Percentiles rank a stretch among this genome's conserved stretches.
Conservation (phyloP, 2,888 invertebrate species). For the Helicoverpa assulta region DNA sequence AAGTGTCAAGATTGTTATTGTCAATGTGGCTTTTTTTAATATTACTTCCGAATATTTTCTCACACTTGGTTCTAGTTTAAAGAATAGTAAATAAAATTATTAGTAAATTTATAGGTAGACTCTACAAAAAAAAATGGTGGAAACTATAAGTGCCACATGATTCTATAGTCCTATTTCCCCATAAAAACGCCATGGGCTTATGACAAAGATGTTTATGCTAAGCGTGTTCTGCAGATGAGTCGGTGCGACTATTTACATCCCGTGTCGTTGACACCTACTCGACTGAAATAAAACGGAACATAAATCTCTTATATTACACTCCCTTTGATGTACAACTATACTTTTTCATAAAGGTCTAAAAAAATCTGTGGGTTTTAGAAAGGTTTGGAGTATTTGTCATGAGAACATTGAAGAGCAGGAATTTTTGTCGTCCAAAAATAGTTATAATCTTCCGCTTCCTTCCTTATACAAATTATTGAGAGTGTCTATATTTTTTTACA, state of each 20-base stretch:
- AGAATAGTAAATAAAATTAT: too few species aligned
- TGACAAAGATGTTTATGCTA: slow-evolving; percentile 60
- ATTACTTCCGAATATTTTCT: too few species aligned
- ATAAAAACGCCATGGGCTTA: slow-evolving; percentile 1
- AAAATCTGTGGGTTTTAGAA: slow-evolving; percentile 16
- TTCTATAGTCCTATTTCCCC: slow-evolving; percentile 15
- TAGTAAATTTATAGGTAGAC: too few species aligned
- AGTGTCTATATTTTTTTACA: too few species aligned
- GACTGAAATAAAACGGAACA: slow-evolving; percentile 45
- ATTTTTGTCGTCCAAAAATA: too few species aligned
- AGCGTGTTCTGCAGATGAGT: slow-evolving; percentile 48
- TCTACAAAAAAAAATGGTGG: too few species aligned
- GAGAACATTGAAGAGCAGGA: too few species aligned
- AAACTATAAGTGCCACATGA: not conserved
- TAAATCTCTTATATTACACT: slow-evolving; percentile 58
- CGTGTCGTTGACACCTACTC: slow-evolving; percentile 61
- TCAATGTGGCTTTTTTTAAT: too few species aligned
- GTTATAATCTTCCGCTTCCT: too few species aligned
- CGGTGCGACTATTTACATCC: slow-evolving; percentile 47
- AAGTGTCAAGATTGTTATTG: too few species aligned
- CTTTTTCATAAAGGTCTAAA: slow-evolving; percentile 45
- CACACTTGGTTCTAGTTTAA: too few species aligned
- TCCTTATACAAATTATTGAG: too few species aligned
- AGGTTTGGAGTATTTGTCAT: slow-evolving; percentile 10
- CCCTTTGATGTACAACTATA: slow-evolving; percentile 63